These are phyloP conservation scores for Pissodes strobi DNA, from an alignment of 1,140 invertebrate species.

Conservation along the genomic window DNA sequence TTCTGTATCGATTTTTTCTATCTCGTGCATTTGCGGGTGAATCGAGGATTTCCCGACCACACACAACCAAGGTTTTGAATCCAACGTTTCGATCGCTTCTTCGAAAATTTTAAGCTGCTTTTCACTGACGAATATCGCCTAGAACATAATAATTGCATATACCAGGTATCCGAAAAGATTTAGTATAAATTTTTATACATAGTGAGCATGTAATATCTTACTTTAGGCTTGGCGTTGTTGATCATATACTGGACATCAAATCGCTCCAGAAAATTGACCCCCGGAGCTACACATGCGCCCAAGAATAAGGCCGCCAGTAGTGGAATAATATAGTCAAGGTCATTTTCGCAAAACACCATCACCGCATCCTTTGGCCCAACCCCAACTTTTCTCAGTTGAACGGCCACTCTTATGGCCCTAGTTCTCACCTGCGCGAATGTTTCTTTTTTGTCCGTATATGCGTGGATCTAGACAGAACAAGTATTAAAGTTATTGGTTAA, in stretches of 20 bases:
- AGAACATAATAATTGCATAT: neutral
- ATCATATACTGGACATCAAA: conserved; percentile 1
- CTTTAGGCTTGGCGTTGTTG: neutral
- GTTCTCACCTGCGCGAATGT: conserved; percentile 54
- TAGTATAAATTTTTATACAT: too few relatives aligned
- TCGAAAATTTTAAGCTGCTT: conserved; percentile 15
- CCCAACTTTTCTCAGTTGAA: conserved; percentile 56
- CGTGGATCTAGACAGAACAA: too few relatives aligned
- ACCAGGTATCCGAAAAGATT: too few relatives aligned
- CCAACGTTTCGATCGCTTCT: conserved; percentile 9
- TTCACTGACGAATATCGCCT: conserved; percentile 30
- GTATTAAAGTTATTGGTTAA: too few relatives aligned
- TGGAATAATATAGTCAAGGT: conserved; percentile 57
- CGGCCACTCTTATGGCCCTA: conserved; percentile 55
- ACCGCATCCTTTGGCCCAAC: conserved; percentile 56
- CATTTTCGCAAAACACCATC: conserved; percentile 56
- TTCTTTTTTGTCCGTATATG: conserved; percentile 56
- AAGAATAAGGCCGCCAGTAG: conserved; percentile 56
- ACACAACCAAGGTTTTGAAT: conserved; percentile 18
- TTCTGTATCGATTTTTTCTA: conserved; percentile 9
- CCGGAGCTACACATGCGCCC: conserved; percentile 45
- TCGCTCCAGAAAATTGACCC: conserved; percentile 13
- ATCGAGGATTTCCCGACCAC: conserved; percentile 30
- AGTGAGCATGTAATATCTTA: too few relatives aligned
- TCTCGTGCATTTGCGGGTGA: conserved; percentile 21